These are phyloP conservation scores for Gymnarchus niloticus DNA, from an alignment of 2,113 vertebrate genomes.

Conservation along the genomic window DNA sequence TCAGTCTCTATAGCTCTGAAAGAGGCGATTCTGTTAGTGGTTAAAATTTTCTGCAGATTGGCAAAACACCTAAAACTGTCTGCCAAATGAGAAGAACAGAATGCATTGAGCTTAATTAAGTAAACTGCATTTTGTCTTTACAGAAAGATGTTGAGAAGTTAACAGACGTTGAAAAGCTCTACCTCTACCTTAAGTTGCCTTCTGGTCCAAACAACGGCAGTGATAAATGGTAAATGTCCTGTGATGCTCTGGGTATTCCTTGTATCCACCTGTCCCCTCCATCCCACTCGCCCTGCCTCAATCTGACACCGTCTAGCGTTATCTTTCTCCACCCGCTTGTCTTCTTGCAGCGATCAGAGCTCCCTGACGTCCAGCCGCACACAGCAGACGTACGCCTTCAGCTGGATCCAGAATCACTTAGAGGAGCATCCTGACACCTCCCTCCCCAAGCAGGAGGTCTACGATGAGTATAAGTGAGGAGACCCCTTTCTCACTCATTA, in stretches of 20 bases:
- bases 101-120: not conserved
- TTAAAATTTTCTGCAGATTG: not conserved
- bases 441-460: slow-evolving; percentile 97
- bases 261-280: not conserved
- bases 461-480: slow-evolving; percentile 97
- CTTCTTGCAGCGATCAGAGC: slow-evolving; percentile 79
- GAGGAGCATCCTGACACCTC: slow-evolving; percentile 98
- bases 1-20: not conserved
- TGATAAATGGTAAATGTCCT: slow-evolving; percentile 81
- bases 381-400: slow-evolving; percentile 97
- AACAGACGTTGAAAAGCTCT: slow-evolving; percentile 99
- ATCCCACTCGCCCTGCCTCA: not conserved
- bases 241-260: not conserved
- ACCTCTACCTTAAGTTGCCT: slow-evolving; percentile 99
- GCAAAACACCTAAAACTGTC: not conserved
- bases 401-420: slow-evolving; percentile 96
- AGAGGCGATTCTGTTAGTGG: not conserved
- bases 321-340: not conserved
- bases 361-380: slow-evolving; percentile 96
- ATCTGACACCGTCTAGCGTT: not conserved
- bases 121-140: slow-evolving; percentile 37
- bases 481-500: not conserved
- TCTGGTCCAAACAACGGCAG: slow-evolving; percentile 94
- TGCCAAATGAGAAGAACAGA: too few relatives aligned
- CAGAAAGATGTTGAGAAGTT: slow-evolving; percentile 99